Evolutionary conservation across 2,113 vertebrate genomes (phyloP).

Genomic region (Rhizomys pruinosus): DNA sequence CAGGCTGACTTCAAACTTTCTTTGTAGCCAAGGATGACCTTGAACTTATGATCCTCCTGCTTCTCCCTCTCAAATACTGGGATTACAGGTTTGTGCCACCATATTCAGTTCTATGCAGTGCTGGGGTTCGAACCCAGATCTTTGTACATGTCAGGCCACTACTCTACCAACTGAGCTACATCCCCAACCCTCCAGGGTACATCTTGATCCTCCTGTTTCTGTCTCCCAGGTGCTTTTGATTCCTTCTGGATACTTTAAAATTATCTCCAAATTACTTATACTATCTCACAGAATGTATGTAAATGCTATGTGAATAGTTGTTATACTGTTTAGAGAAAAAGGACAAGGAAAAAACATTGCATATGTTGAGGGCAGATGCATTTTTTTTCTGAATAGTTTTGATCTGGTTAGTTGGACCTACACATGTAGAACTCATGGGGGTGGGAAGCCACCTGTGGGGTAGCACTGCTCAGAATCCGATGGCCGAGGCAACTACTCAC

Average conservation of each 20-base stretch:
- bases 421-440: not conserved
- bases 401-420: not conserved
- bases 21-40: not conserved
- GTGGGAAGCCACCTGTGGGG: not conserved
- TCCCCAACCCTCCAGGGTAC: not conserved
- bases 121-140: too few species aligned
- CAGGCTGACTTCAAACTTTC: not conserved
- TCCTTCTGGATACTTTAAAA: not conserved
- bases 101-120: not conserved
- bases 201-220: not conserved
- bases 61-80: not conserved
- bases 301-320: not conserved
- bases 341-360: not conserved
- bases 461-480: not conserved
- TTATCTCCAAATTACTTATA: not conserved
- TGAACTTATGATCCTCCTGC: not conserved
- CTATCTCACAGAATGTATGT: not conserved
- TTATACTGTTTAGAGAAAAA: not conserved
- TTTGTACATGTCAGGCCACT: not conserved
- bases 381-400: not conserved
- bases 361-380: not conserved
- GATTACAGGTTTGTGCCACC: not conserved
- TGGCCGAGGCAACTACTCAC: not conserved
- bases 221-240: not conserved
- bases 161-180: not conserved